Evolutionary conservation across 1,140 invertebrate species (phyloP).

Genomic region (Oedothorax gibbosus): DNA sequence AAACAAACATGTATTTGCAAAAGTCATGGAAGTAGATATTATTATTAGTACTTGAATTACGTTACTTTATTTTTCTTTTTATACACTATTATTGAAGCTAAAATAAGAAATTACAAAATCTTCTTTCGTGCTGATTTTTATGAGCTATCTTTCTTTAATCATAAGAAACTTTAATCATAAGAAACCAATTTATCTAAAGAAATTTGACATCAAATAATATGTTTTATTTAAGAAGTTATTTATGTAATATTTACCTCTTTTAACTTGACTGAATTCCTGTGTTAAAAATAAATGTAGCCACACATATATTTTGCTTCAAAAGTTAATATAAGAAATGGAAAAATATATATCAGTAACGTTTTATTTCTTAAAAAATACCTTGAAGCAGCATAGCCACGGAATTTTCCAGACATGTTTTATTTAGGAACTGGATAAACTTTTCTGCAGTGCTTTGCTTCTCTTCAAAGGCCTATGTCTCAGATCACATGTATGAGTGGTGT

Average conservation of each 20-base stretch:
- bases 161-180: not conserved
- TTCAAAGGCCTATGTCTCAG: not conserved
- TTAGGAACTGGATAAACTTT: constrained; percentile 9
- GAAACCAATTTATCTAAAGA: not conserved
- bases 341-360: not conserved
- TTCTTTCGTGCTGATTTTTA: not conserved
- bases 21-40: too few species aligned
- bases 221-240: not conserved
- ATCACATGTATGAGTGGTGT: not conserved
- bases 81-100: too few species aligned
- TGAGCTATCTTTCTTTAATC: not conserved
- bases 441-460: not conserved
- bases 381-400: not conserved
- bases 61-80: too few species aligned
- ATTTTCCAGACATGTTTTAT: constrained; percentile 26
- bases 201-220: not conserved
- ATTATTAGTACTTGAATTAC: too few species aligned
- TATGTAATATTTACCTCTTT: not conserved
- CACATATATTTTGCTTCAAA: not conserved
- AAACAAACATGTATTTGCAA: too few species aligned
- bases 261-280: too few species aligned
- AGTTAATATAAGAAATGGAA: not conserved
- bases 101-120: too few species aligned
- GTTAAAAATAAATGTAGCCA: not conserved
- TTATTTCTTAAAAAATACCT: too few species aligned